Conservation (phyloP, 2,888 invertebrate genomes). For the Campoletis raptor region DNA sequence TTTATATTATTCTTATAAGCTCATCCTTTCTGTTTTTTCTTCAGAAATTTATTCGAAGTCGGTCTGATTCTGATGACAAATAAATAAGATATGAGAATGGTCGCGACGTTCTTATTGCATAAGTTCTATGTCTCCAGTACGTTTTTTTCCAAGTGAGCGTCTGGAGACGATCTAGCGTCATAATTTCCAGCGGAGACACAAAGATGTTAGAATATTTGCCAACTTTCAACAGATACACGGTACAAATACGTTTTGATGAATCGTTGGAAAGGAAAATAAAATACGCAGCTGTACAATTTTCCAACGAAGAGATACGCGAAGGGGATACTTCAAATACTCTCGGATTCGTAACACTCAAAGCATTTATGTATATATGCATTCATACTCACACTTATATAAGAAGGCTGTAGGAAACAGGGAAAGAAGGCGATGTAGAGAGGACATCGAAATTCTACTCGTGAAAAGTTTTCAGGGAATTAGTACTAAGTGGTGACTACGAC, state of each 20-base stretch:
- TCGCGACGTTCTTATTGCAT: constrained; percentile 36
- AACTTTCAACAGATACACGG: constrained; percentile 1
- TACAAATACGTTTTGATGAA: constrained; percentile 44
- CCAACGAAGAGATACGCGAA: constrained; percentile 16
- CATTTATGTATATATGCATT: constrained; percentile 13
- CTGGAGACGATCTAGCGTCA: constrained; percentile 16
- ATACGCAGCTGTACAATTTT: constrained; percentile 26
- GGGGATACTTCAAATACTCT: constrained; percentile 42
- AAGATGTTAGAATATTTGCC: constrained; percentile 33
- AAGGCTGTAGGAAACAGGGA: constrained; percentile 12
- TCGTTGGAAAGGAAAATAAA: constrained; percentile 7
- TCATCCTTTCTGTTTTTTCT: neutral
- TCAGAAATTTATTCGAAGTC: constrained; percentile 47
- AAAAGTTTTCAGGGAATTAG: constrained; percentile 69
- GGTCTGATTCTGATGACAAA: constrained; percentile 43
- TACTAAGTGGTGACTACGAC: constrained; percentile 67
- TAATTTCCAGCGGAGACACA: constrained; percentile 11
- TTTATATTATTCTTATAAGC: neutral
- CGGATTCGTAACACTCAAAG: constrained; percentile 48
- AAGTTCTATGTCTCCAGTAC: constrained; percentile 56
- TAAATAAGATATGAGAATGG: constrained; percentile 51
- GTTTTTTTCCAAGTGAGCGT: constrained; percentile 31
- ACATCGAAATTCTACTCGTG: constrained; percentile 68
- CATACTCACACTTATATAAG: neutral
- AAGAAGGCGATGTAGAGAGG: constrained; percentile 16